These are phyloP conservation scores for Anadara kagoshimensis DNA, from an alignment of 1,140 invertebrate species.

Conservation along the genomic window DNA sequence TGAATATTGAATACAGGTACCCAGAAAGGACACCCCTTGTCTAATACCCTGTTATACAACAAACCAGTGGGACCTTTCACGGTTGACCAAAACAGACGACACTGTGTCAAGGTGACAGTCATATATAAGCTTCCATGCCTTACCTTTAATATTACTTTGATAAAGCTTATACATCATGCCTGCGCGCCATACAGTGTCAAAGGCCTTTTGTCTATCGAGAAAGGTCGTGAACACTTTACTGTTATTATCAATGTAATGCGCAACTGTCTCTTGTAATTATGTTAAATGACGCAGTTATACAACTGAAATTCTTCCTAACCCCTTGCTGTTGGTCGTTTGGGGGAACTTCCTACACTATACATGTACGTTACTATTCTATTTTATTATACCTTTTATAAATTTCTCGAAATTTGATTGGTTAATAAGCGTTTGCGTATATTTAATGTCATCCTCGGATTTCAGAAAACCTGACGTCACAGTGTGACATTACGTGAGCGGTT, in stretches of 20 bases:
- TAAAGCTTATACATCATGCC: conserved; percentile 2
- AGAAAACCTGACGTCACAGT: too few species aligned
- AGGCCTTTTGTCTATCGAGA: conserved; percentile 16
- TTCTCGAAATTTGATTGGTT: too few species aligned
- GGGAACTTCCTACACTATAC: not conserved
- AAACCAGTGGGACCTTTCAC: not conserved
- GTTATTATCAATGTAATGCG: conserved; percentile 2
- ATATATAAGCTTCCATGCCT: not conserved
- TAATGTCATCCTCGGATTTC: too few species aligned
- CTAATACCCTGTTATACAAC: not conserved
- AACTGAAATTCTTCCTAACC: conserved; percentile 13
- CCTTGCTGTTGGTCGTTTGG: conserved; percentile 22
- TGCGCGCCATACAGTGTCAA: conserved; percentile 15
- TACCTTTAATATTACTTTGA: not conserved
- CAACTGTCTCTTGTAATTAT: conserved; percentile 25
- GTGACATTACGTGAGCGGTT: too few species aligned
- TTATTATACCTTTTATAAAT: too few species aligned
- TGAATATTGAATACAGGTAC: conserved; percentile 4
- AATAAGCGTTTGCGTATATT: too few species aligned
- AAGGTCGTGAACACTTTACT: not conserved
- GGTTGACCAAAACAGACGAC: not conserved
- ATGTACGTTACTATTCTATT: not conserved
- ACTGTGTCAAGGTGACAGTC: not conserved
- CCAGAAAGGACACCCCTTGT: conserved; percentile 10
- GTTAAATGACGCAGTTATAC: conserved; percentile 24